Base-by-base conservation (phyloP, 2,113 vertebrate species). In the Pyxicephalus adspersus region DNA sequence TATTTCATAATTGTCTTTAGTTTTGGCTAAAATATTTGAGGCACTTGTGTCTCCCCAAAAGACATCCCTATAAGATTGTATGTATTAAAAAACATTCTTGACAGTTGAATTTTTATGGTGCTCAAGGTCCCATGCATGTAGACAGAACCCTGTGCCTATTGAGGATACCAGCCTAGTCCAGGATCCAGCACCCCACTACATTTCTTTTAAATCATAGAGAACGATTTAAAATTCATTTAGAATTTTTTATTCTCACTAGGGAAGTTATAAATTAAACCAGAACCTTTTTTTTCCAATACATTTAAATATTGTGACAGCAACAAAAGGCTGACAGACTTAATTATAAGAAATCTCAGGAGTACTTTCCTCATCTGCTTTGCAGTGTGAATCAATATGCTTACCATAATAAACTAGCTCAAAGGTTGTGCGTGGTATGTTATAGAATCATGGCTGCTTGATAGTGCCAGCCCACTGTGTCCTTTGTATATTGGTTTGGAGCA, bases 251-350 rank as follows among this genome's bases (percentile, higher is more conserved):
- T 52, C 67, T 18, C 66, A 68, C 3, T 16, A 25, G 13, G 50
- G 17, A 20, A 50, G 5, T 70, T 45, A 16, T 28, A 70, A 28
- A 52, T 25, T 19, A 22, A 26, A 11, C 50, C 26, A 13, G 17
- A 26, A 52, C 50, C 23, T 28, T 52, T 70, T n/a, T 45, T 38
- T 70, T 52, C 45, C 23, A 70, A 52, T 70, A 28, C 67, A 70
- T 68, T 68, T 68, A 68, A 68, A 68, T 68, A 51, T 26, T 70
- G 67, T 52, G 67, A 70, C 67, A 52, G 52, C 50, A 50, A 70
- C 45, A 25, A 54, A 45, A 68, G 50, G 22, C 25, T 25, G 18
- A 50, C 18, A 17, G 67, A 70, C 45, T 52, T 70, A 52, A 70
- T 70, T 52, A 70, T 28, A 16, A 8, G 6, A 70, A 52, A 3